A percentile compares a stretch with the other conserved stretches of the same genome.
These are phyloP conservation scores for Enteromius radiatus DNA, from an alignment of 2,797 vertebrate genomes.

Conservation along the genomic window DNA sequence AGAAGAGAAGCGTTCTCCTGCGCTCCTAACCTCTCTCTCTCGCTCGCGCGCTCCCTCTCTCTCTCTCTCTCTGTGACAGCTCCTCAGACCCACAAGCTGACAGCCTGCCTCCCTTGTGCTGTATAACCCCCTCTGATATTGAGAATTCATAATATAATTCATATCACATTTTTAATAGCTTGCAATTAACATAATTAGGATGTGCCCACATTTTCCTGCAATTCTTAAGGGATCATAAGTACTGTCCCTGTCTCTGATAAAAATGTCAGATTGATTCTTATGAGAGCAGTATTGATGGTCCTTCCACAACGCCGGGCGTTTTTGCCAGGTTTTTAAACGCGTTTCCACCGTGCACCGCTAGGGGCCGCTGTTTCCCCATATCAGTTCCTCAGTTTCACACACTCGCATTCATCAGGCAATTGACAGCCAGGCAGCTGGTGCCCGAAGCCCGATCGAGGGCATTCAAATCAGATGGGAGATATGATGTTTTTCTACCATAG, in stretches of 20 bases:
- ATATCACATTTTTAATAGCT: constrained; percentile 48
- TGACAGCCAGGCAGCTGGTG: constrained; percentile 43
- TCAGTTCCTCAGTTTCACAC: constrained; percentile 50
- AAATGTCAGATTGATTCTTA: constrained; percentile 45
- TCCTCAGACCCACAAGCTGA: constrained; percentile 63
- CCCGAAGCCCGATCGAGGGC: constrained; percentile 36
- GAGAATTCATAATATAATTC: constrained; percentile 50
- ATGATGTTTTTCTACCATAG: constrained; percentile 36
- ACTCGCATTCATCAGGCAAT: constrained; percentile 9
- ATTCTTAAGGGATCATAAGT: constrained; percentile 34
- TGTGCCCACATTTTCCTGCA: constrained; percentile 26
- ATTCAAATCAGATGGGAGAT: constrained; percentile 37
- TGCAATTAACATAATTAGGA: constrained; percentile 50
- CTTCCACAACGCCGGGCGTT: background rate
- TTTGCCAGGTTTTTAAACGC: constrained; percentile 11
- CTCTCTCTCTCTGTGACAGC: constrained; percentile 58
- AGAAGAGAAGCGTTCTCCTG: constrained; percentile 69
- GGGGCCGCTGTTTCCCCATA: constrained; percentile 82
- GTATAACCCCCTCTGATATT: constrained; percentile 51
- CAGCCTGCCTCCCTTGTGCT: constrained; percentile 62
- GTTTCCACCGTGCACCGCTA: constrained; percentile 67
- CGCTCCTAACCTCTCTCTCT: constrained; percentile 65
- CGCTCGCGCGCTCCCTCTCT: constrained; percentile 55
- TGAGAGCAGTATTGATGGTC: constrained; percentile 37
- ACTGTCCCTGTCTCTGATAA: constrained; percentile 40